Evolutionary conservation across 2,888 invertebrate species (phyloP).

Genomic region (Melinaea marsaeus): DNA sequence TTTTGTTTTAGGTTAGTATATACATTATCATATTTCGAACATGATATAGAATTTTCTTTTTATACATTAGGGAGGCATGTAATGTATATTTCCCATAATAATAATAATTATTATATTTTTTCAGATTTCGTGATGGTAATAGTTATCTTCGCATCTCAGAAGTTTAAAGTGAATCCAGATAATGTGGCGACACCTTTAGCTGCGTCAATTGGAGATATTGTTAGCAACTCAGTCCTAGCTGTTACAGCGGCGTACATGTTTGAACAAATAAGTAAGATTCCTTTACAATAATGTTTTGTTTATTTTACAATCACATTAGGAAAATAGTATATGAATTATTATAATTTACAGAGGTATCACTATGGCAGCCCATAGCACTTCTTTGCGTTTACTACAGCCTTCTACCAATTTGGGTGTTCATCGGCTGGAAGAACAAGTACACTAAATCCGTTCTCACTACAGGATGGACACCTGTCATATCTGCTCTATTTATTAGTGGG

Average conservation of each 20-base stretch:
- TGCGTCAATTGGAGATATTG: conserved; percentile 96
- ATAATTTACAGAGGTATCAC: conserved; percentile 73
- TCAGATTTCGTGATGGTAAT: conserved; percentile 92
- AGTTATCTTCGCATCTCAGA: conserved; percentile 91
- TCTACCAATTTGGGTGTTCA: conserved; percentile 90
- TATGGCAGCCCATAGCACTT: conserved; percentile 88
- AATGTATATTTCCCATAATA: conserved; percentile 10
- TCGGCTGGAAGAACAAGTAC: conserved; percentile 91
- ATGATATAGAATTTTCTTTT: too few relatives aligned
- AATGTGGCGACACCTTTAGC: conserved; percentile 98
- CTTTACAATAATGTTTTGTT: background rate
- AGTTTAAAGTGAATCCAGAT: conserved; percentile 94
- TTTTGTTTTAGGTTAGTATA: conserved; percentile 87
- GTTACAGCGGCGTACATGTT: conserved; percentile 88
- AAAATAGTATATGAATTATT: background rate
- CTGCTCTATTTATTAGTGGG: conserved; percentile 97
- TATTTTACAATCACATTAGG: background rate
- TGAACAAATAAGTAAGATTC: conserved; percentile 80
- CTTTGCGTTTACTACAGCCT: conserved; percentile 83
- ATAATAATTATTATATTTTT: conserved; percentile 35
- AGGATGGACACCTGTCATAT: conserved; percentile 97
- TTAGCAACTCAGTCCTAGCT: conserved; percentile 91
- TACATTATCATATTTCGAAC: conserved; percentile 11
- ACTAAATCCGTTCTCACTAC: conserved; percentile 90
- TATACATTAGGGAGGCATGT: background rate